Conservation (phyloP, 2,113 vertebrate genomes). For the Tetrao urogallus region DNA sequence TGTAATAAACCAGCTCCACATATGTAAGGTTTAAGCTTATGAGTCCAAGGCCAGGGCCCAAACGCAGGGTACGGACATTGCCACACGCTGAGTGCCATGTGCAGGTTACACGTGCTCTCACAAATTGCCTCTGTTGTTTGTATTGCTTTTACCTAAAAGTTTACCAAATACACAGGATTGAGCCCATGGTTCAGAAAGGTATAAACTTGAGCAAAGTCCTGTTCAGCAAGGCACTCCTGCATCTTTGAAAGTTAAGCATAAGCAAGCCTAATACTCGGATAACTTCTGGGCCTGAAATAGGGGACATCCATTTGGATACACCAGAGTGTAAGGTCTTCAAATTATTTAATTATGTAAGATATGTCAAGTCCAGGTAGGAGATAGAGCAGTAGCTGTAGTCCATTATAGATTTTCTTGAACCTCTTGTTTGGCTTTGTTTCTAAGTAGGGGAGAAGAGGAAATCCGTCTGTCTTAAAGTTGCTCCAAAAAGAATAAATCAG, state of each 20-base stretch:
- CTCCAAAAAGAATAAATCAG: slow-evolving; percentile 44
- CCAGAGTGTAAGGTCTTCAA: background rate
- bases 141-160: background rate
- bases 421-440: background rate
- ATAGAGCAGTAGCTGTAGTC: background rate
- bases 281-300: background rate
- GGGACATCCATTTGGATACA: background rate
- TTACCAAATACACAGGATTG: background rate
- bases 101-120: fast-evolving
- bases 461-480: slow-evolving; percentile 7
- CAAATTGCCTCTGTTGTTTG: background rate
- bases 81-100: too few species aligned
- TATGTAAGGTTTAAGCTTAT: background rate
- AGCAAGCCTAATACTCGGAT: background rate
- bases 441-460: background rate
- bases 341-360: background rate
- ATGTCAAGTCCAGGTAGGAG: background rate
- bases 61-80: background rate
- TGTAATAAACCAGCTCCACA: background rate
- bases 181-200: background rate
- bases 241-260: background rate
- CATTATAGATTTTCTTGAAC: background rate
- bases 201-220: background rate
- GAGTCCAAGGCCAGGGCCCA: background rate
- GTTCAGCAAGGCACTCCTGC: background rate